phyloP scores from a whole-genome alignment of 2,797 vertebrate genomes.

The Aldrovandia affinis region DNA sequence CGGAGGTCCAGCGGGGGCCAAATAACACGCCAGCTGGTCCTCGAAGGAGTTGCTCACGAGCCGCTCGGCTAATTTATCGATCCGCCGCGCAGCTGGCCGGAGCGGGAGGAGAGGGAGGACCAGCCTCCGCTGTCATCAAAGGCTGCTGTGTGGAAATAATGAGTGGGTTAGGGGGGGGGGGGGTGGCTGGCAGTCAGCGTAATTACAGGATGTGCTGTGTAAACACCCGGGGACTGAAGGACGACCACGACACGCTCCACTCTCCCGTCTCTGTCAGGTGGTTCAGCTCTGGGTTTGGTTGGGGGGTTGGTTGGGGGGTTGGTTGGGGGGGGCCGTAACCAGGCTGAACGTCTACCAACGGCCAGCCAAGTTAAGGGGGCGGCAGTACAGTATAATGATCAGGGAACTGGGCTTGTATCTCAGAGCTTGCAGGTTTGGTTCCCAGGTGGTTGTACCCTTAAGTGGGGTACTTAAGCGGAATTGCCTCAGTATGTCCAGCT shows the following conservation, averaged over 20 bases:
- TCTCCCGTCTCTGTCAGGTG: not conserved
- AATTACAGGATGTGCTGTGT: constrained; percentile 38
- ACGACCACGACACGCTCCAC: not conserved
- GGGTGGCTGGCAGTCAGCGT: constrained; percentile 7
- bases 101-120: not conserved
- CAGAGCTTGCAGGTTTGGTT: no score
- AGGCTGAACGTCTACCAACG: not conserved
- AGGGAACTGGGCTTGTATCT: no score
- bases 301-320: not conserved
- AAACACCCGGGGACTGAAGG: not conserved
- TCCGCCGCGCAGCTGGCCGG: not conserved
- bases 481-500: no score
- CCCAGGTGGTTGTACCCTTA: no score
- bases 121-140: constrained; percentile 7
- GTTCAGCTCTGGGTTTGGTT: no score
- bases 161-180: not conserved
- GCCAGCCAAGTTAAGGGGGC: not conserved
- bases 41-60: not conserved
- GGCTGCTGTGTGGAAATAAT: constrained; percentile 21
- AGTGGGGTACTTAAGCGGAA: no score
- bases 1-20: not conserved
- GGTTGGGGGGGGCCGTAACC: not conserved
- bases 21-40: constrained; percentile 27
- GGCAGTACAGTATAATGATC: no score
- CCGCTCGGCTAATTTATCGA: constrained; percentile 31